Percentiles rank a stretch among this genome's conserved stretches.
Evolutionary conservation across 2,888 invertebrate species (phyloP).

Genomic region (Oxyteleia sp.): DNA sequence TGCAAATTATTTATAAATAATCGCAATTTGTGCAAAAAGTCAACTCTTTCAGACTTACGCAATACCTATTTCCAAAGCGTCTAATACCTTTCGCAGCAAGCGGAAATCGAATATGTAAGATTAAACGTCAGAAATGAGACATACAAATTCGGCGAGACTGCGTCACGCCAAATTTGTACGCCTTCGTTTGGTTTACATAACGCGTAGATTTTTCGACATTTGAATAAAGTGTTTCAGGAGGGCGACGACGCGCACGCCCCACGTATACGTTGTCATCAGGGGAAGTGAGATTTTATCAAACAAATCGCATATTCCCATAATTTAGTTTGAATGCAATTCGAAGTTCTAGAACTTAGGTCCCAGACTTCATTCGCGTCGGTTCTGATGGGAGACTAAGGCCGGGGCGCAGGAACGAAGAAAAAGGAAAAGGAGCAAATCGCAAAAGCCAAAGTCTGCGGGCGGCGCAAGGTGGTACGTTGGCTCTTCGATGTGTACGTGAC

Average conservation of each 20-base stretch:
- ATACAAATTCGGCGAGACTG: too few species aligned
- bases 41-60: too few species aligned
- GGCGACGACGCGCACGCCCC: not conserved
- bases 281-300: conserved; percentile 44
- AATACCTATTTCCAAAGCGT: too few species aligned
- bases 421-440: conserved; percentile 72
- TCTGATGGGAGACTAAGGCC: conserved; percentile 56
- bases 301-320: conserved; percentile 52
- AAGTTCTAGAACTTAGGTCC: conserved; percentile 55
- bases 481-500: conserved; percentile 81
- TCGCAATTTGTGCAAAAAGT: too few species aligned
- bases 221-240: not conserved
- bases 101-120: conserved; percentile 4
- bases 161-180: too few species aligned
- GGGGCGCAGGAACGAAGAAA: conserved; percentile 66
- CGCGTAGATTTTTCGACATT: too few species aligned
- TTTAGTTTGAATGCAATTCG: conserved; percentile 62
- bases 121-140: not conserved
- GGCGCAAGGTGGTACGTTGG: too few species aligned
- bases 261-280: conserved; percentile 35
- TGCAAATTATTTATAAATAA: too few species aligned
- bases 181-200: too few species aligned
- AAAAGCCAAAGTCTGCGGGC: conserved; percentile 73
- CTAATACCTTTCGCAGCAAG: too few species aligned
- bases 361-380: too few species aligned